phyloP scores from a whole-genome alignment of 2,113 vertebrate genomes.

The Scortum barcoo region DNA sequence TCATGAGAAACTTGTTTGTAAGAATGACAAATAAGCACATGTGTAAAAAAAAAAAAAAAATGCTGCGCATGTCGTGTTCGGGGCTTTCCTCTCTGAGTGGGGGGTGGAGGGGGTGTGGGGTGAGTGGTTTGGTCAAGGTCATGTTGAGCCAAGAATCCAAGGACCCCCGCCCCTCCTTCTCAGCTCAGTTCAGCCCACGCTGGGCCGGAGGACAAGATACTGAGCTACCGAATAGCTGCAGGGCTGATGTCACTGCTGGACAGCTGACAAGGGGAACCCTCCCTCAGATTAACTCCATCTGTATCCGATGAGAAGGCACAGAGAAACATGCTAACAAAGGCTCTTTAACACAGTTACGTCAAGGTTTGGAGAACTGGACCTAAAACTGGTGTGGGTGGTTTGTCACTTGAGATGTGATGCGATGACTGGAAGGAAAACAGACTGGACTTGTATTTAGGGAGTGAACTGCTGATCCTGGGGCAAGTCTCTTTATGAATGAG shows the following conservation, averaged over 20 bases:
- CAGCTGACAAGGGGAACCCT: constrained; percentile 69
- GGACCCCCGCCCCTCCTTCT: constrained; percentile 28
- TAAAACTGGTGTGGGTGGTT: background rate
- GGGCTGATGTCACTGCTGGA: constrained; percentile 76
- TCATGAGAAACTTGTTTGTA: background rate
- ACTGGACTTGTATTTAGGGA: constrained; percentile 5
- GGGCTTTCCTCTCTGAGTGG: constrained; percentile 51
- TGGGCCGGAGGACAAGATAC: constrained; percentile 53
- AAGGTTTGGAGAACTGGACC: background rate
- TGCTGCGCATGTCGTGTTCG: constrained; percentile 11
- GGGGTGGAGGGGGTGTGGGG: constrained; percentile 8
- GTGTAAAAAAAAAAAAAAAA: no score
- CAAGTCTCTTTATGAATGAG: constrained; percentile 43
- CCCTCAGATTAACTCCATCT: constrained; percentile 61
- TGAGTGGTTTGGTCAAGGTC: constrained; percentile 22
- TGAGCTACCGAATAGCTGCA: constrained; percentile 65
- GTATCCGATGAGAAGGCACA: constrained; percentile 36
- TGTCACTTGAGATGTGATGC: constrained; percentile 3
- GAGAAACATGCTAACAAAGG: constrained; percentile 24
- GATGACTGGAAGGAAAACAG: constrained; percentile 20
- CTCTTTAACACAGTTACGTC: constrained; percentile 48
- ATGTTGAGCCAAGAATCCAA: constrained; percentile 56
- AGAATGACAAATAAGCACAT: background rate
- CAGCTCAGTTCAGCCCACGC: constrained; percentile 39
- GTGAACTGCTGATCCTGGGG: background rate